A percentile compares a stretch with the other conserved stretches of the same genome.
Conservation (phyloP, 2,113 vertebrate genomes). For the Gavia stellata region DNA sequence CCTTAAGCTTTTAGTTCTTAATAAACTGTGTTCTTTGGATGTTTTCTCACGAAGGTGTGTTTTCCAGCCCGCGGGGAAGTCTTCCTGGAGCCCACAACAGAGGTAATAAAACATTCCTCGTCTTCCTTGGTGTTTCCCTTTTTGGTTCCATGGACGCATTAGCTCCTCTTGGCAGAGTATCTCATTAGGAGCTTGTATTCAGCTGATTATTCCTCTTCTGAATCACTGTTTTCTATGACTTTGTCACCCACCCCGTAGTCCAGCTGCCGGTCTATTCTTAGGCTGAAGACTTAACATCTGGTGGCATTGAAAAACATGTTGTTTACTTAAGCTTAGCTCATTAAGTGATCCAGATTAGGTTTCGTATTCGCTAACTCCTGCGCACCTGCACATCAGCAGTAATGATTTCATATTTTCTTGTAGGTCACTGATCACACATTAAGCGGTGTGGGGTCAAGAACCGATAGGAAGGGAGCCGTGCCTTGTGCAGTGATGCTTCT, state of each 20-base stretch:
- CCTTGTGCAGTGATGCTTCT: neutral
- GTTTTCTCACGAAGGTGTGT: neutral
- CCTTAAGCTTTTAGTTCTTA: neutral
- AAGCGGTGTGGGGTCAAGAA: neutral
- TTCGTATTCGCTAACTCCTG: neutral
- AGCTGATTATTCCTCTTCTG: slow-evolving; percentile 28
- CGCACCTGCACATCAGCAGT: neutral
- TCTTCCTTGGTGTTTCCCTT: neutral
- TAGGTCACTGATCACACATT: neutral
- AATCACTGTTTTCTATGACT: neutral
- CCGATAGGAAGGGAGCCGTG: neutral
- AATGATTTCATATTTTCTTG: neutral
- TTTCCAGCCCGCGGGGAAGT: neutral
- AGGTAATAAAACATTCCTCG: neutral
- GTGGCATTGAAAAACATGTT: neutral
- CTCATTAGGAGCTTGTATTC: slow-evolving; percentile 9
- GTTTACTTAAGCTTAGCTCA: slow-evolving; percentile 37
- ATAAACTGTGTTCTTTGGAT: neutral
- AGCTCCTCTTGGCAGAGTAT: neutral
- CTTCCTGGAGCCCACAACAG: neutral
- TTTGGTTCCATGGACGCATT: neutral
- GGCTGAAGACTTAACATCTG: neutral
- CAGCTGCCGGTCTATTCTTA: slow-evolving; percentile 16
- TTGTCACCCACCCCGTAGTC: neutral
- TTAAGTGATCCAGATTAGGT: neutral